A percentile compares a stretch with the other conserved stretches of the same genome.
Evolutionary conservation across 2,113 vertebrate species (phyloP).

Genomic region (Cariama cristata): DNA sequence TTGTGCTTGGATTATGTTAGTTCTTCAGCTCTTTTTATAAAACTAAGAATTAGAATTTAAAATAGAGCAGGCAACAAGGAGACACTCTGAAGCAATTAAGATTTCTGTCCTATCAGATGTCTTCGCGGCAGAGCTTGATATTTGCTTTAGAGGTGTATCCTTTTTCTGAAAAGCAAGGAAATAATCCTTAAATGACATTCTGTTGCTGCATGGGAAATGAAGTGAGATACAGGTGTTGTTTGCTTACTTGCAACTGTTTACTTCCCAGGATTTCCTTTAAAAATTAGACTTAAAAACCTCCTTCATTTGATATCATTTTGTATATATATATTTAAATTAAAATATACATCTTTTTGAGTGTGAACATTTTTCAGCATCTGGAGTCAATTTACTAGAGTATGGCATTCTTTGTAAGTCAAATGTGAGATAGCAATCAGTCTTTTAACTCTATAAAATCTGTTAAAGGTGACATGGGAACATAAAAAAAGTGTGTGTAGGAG

Average conservation of each 20-base stretch:
- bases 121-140: not conserved
- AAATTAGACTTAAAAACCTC: not conserved
- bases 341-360: not conserved
- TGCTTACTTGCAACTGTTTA: not conserved
- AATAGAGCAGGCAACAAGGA: not conserved
- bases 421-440: conserved; percentile 47
- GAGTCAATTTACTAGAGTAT: conserved; percentile 26
- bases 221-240: not conserved
- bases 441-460: conserved; percentile 56
- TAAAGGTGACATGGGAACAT: conserved; percentile 39
- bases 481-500: not conserved
- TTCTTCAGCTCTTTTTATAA: not conserved
- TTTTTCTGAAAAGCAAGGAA: not conserved
- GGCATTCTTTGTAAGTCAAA: conserved; percentile 53
- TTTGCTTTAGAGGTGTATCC: not conserved
- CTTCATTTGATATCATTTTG: not conserved
- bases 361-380: conserved; percentile 51
- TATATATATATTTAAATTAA: not conserved
- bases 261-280: not conserved
- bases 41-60: not conserved
- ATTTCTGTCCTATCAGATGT: not conserved
- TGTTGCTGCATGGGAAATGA: not conserved
- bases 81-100: not conserved
- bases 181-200: not conserved
- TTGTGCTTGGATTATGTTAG: not conserved